These are phyloP conservation scores for Arvicanthis niloticus DNA, from an alignment of 2,113 vertebrate genomes.

Conservation along the genomic window DNA sequence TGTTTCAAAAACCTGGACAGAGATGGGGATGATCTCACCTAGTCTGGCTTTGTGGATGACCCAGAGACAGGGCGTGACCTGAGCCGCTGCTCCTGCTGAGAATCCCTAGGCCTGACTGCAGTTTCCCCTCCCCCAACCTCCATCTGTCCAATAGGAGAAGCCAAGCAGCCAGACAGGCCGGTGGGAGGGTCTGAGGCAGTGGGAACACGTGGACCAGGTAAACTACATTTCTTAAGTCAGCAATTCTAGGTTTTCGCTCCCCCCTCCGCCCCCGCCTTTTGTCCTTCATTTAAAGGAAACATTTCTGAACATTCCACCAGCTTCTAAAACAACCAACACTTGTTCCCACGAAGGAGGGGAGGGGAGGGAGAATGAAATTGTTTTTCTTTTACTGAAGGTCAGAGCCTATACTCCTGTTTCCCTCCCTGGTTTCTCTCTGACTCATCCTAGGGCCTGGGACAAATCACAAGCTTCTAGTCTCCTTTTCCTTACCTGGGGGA, in stretches of 20 bases:
- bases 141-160: background rate
- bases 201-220: background rate
- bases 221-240: background rate
- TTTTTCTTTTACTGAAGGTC: constrained; percentile 65
- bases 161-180: no score
- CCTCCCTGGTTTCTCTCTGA: constrained; percentile 66
- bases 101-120: background rate
- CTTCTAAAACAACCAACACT: background rate
- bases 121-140: background rate
- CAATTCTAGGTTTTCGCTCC: no score
- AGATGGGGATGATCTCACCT: background rate
- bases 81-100: background rate
- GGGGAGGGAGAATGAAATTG: background rate
- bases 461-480: constrained; percentile 58
- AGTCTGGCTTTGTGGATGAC: background rate
- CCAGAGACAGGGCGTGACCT: no score
- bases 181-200: background rate
- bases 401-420: constrained; percentile 26
- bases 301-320: background rate
- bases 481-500: constrained; percentile 56
- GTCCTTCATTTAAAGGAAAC: background rate
- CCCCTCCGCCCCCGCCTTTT: background rate
- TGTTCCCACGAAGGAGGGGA: background rate
- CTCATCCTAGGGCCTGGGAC: constrained; percentile 47
- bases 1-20: background rate